A percentile compares a stretch with the other conserved stretches of the same genome.
Evolutionary conservation across 2,113 vertebrate species (phyloP).

Genomic region (Dicaeum eximium): DNA sequence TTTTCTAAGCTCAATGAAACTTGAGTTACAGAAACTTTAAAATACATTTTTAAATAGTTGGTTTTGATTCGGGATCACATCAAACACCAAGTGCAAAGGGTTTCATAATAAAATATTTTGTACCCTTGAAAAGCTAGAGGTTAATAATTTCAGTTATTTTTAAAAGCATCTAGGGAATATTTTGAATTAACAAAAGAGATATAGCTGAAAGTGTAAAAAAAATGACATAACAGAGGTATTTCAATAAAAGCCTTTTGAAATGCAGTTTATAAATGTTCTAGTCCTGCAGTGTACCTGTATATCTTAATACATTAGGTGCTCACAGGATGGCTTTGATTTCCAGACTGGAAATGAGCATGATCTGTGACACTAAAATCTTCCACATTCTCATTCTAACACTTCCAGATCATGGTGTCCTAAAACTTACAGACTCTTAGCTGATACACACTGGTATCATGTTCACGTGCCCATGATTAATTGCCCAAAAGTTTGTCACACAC

Average conservation of each 20-base stretch:
- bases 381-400: background rate
- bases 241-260: slow-evolving; percentile 10
- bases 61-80: background rate
- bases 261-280: background rate
- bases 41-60: background rate
- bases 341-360: background rate
- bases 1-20: background rate
- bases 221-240: background rate
- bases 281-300: background rate
- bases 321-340: background rate
- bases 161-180: background rate
- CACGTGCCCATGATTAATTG: background rate
- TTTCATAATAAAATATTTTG: background rate
- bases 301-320: background rate
- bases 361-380: background rate
- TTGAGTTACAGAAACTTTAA: background rate
- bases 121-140: background rate
- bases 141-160: slow-evolving; percentile 30
- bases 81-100: background rate
- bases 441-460: fast-evolving
- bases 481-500: fast-evolving
- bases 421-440: background rate
- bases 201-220: background rate
- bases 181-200: slow-evolving; percentile 5
- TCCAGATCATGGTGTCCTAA: background rate